phyloP scores from a whole-genome alignment of 2,113 vertebrate species.

The Clinocottus analis region DNA sequence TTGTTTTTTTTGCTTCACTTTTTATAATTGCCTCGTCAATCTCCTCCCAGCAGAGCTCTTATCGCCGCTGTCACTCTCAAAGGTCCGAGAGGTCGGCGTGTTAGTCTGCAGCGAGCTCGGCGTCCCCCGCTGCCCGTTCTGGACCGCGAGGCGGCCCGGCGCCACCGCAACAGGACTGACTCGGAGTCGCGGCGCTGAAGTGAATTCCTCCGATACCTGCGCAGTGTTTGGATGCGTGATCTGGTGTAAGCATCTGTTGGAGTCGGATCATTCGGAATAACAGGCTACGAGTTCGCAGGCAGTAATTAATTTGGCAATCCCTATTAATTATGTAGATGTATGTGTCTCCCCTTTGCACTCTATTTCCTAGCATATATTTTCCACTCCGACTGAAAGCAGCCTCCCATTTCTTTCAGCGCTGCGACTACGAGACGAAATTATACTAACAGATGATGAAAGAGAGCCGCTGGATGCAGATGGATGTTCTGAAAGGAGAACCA shows the following conservation, averaged over 20 bases:
- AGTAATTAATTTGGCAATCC: slow-evolving; percentile 59
- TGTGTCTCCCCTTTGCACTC: slow-evolving; percentile 20
- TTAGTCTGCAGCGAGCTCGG: slow-evolving; percentile 17
- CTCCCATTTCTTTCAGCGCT: slow-evolving; percentile 19
- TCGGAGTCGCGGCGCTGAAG: neutral
- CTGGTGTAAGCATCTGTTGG: neutral
- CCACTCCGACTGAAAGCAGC: slow-evolving; percentile 26
- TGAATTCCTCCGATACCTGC: neutral
- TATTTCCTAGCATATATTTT: slow-evolving; percentile 43
- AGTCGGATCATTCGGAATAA: slow-evolving; percentile 31
- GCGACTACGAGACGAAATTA: slow-evolving; percentile 57
- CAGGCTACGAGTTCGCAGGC: slow-evolving; percentile 17
- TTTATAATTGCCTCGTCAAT: slow-evolving; percentile 45
- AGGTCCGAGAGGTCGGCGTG: slow-evolving; percentile 39
- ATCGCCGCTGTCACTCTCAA: slow-evolving; percentile 31
- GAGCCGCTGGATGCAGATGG: slow-evolving; percentile 48
- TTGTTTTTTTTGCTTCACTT: neutral
- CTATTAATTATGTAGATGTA: slow-evolving; percentile 53
- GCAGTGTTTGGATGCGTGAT: neutral
- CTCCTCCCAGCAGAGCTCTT: slow-evolving; percentile 24
- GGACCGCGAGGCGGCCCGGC: neutral
- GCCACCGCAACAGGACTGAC: neutral
- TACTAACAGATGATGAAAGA: slow-evolving; percentile 59
- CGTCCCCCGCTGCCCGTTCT: neutral
- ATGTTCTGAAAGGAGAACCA: slow-evolving; percentile 58